A percentile compares a stretch with the other conserved stretches of the same genome.
These are phyloP conservation scores for Cactoblastis cactorum DNA, from an alignment of 2,888 invertebrate species.

Conservation along the genomic window DNA sequence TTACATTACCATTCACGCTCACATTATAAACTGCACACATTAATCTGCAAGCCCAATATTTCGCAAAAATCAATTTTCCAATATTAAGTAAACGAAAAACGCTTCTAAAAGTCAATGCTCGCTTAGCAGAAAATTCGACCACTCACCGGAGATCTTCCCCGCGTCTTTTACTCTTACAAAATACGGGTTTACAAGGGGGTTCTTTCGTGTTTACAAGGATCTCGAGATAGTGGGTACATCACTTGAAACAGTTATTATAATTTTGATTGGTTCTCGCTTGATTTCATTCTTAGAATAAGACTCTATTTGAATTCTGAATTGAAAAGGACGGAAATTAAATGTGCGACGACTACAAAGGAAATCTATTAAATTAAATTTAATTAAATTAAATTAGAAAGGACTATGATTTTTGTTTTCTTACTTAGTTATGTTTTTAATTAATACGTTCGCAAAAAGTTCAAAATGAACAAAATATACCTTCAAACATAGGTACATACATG, in stretches of 20 bases:
- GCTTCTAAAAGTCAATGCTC: slow-evolving; percentile 17
- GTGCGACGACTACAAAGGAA: slow-evolving; percentile 13
- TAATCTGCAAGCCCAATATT: no score
- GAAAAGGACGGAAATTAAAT: slow-evolving; percentile 63
- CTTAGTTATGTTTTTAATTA: no score
- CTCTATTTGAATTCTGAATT: slow-evolving; percentile 31
- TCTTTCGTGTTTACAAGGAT: slow-evolving; percentile 19
- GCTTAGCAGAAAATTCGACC: slow-evolving; percentile 33
- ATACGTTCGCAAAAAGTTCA: no score
- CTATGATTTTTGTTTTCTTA: no score
- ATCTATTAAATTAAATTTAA: slow-evolving; percentile 11
- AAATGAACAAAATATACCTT: no score
- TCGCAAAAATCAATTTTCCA: slow-evolving; percentile 27
- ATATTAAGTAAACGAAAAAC: slow-evolving; percentile 16
- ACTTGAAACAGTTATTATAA: slow-evolving; percentile 56
- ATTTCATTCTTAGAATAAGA: slow-evolving; percentile 34
- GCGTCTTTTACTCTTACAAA: not conserved
- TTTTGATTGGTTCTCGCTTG: slow-evolving; percentile 54
- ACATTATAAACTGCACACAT: no score
- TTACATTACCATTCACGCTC: no score
- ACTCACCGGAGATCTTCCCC: slow-evolving; percentile 23
- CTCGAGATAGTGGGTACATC: slow-evolving; percentile 27
- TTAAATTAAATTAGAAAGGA: no score
- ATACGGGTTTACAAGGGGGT: not conserved
- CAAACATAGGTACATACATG: no score